Evolutionary conservation across 2,888 invertebrate genomes (phyloP), one percentile per base, ranked within the genome.

Genomic region (Diloba caeruleocephala): DNA sequence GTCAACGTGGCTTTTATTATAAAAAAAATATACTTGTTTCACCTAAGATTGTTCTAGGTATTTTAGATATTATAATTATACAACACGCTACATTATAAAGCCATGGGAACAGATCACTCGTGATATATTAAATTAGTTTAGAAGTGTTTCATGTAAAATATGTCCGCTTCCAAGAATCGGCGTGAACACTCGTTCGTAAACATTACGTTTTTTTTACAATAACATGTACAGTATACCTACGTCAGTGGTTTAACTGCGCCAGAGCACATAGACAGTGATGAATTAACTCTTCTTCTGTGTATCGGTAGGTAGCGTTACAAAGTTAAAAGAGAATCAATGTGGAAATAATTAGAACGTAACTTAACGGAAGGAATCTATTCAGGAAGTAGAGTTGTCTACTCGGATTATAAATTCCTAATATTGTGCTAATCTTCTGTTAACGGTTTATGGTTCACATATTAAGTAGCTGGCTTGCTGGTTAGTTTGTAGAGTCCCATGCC

Each of bases 101-200:
- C 10, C 26, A 56, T 28, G 39, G 36, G 15, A 61, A 54, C 37
- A 51, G 51, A 52, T 57, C 60, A 26, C 9, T 34, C 8, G 12
- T 23, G 33, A 39, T 56, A 19, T 19, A 7, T 49, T 57, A 55
- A 48, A 61, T 61, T 52, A 45, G 38, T 50, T 51, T 37, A 29
- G 38, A 42, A 34, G 60, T 42, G 41, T 49, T 55, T 51, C 49
- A 23, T 33, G 56, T 60, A 65, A 63, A 59, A 58, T 63, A 71
- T 55, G 49, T 58, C 63, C 55, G 52, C 41, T 71, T 74, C 75
- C 63, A 60, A 70, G 73, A 76, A 74, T 45, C 32, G 49, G 60
- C 63, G 50, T 61, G 71, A 69, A 25, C 17, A 39, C 45, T 39
- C 36, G 57, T 60, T 51, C 44, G 65, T 75, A 73, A 75, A 73